These are phyloP conservation scores for Apis florea DNA, from an alignment of 1,140 invertebrate species.

Conservation along the genomic window DNA sequence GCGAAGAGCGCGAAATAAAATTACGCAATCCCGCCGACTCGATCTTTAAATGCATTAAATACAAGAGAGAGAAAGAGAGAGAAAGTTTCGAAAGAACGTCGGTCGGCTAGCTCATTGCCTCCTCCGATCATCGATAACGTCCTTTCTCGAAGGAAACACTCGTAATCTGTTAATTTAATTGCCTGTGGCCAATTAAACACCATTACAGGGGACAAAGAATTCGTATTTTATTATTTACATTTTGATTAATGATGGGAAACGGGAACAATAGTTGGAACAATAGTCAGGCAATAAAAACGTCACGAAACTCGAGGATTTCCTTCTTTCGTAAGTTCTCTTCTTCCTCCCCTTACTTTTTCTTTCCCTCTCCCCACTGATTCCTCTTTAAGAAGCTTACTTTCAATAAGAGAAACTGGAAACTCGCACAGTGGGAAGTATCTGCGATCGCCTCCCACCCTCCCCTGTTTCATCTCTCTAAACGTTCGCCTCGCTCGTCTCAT, in stretches of 20 bases:
- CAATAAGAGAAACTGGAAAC: slow-evolving; percentile 61
- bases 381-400: slow-evolving; percentile 50
- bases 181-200: background rate
- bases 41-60: background rate
- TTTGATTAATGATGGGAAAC: too few relatives aligned
- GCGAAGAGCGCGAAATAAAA: slow-evolving; percentile 28
- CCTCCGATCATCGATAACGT: slow-evolving; percentile 23
- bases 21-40: slow-evolving; percentile 19
- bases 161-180: slow-evolving; percentile 12
- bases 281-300: slow-evolving; percentile 37
- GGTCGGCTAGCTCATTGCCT: background rate
- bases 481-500: background rate
- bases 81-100: slow-evolving; percentile 28
- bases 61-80: too few relatives aligned
- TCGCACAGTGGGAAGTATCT: slow-evolving; percentile 59
- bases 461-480: background rate
- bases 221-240: too few relatives aligned
- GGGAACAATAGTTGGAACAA: background rate
- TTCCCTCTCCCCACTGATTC: background rate
- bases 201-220: too few relatives aligned
- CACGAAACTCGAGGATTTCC: slow-evolving; percentile 7
- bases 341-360: background rate
- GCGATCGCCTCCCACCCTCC: slow-evolving; percentile 28
- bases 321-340: background rate
- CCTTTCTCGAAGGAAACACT: background rate